Evolutionary conservation across 2,113 vertebrate species (phyloP).

Genomic region (Gasterosteus nipponicus): DNA sequence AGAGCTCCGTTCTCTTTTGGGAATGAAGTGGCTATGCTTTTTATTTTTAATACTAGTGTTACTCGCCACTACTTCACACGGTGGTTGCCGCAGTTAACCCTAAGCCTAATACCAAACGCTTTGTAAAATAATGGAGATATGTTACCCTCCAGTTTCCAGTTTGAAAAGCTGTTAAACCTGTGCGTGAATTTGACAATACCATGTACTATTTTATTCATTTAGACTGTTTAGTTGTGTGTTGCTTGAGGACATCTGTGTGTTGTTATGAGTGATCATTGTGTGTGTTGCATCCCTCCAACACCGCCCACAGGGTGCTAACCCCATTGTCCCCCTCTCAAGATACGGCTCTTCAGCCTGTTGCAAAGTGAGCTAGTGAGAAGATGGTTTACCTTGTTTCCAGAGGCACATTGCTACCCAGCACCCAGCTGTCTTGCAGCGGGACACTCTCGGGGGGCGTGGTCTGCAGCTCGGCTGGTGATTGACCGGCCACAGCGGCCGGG

Average conservation of each 20-base stretch:
- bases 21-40: constrained; percentile 15
- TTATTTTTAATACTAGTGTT: constrained; percentile 13
- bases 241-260: neutral
- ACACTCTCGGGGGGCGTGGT: constrained; percentile 99
- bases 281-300: neutral
- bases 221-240: neutral
- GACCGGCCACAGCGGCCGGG: constrained; percentile 96
- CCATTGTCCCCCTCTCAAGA: neutral
- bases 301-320: neutral
- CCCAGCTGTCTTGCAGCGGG: constrained; percentile 99
- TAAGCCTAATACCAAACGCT: neutral
- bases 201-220: no score
- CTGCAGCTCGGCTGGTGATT: constrained; percentile 99
- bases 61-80: neutral
- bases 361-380: neutral
- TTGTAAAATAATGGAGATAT: neutral
- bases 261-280: neutral
- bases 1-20: neutral
- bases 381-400: constrained; percentile 95
- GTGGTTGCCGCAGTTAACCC: neutral
- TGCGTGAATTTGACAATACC: neutral
- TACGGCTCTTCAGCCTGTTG: neutral
- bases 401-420: constrained; percentile 99
- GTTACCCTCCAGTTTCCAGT: neutral
- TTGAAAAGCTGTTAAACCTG: neutral